phyloP scores from a whole-genome alignment of 2,113 vertebrate species.

The Gymnogyps californianus region DNA sequence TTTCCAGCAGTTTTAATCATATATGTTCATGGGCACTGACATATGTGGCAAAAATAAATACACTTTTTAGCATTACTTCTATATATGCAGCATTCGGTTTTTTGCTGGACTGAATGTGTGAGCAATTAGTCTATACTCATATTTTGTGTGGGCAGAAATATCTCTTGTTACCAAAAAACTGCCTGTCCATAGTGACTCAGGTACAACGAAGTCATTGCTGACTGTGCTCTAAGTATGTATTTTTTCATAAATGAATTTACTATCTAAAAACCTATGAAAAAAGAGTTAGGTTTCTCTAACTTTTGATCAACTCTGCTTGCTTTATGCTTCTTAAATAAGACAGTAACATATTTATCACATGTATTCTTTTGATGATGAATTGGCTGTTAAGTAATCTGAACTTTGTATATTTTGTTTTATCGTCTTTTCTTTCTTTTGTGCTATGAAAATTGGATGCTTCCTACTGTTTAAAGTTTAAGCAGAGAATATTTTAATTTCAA shows the following conservation, averaged over 20 bases:
- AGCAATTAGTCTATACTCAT: not conserved
- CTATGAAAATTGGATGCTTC: not conserved
- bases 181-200: not conserved
- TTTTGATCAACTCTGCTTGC: not conserved
- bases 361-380: not conserved
- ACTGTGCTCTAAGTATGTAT: not conserved
- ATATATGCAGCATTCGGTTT: not conserved
- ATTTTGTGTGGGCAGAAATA: not conserved
- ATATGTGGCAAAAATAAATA: not conserved
- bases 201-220: not conserved
- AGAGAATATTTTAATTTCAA: not conserved
- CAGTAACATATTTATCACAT: not conserved
- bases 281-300: not conserved
- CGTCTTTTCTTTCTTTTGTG: not conserved
- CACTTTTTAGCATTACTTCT: not conserved
- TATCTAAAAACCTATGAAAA: not conserved
- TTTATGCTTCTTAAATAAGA: not conserved
- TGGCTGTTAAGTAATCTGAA: not conserved
- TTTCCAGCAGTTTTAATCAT: not conserved
- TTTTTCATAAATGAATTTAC: not conserved
- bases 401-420: not conserved
- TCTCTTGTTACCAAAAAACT: not conserved
- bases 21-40: not conserved
- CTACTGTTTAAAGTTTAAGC: not conserved
- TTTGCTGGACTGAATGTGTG: not conserved